Percentiles rank a stretch among this genome's conserved stretches.
Evolutionary conservation across 1,140 invertebrate genomes (phyloP).

Genomic region (Drosophila pruinosa): DNA sequence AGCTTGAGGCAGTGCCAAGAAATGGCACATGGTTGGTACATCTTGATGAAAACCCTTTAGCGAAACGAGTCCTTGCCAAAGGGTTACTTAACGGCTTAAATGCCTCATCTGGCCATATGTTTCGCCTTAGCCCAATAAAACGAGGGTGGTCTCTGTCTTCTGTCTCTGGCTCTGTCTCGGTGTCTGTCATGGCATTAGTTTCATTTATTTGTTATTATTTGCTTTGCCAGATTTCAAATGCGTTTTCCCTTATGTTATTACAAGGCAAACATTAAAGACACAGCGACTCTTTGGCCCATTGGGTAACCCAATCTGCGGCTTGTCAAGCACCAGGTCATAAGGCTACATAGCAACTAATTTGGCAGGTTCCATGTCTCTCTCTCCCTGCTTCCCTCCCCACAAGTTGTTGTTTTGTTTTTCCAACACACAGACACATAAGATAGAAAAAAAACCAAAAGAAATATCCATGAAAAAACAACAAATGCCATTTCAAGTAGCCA

Average conservation of each 20-base stretch:
- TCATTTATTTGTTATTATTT: conserved; percentile 75
- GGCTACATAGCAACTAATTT: conserved; percentile 73
- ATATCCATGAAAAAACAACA: conserved; percentile 64
- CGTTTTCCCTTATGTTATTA: conserved; percentile 32
- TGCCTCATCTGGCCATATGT: conserved; percentile 64
- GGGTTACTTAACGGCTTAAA: conserved; percentile 70
- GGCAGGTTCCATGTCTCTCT: conserved; percentile 37
- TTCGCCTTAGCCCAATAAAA: conserved; percentile 25
- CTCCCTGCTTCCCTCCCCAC: neutral
- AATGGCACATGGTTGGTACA: conserved; percentile 45
- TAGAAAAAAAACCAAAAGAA: conserved; percentile 32
- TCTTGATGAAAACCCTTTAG: conserved; percentile 21
- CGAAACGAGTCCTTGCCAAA: conserved; percentile 37
- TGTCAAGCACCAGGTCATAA: conserved; percentile 67
- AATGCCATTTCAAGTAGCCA: conserved; percentile 79
- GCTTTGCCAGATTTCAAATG: conserved; percentile 70
- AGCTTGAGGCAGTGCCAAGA: conserved; percentile 36
- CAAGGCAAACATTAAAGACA: conserved; percentile 55
- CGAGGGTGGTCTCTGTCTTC: conserved; percentile 57
- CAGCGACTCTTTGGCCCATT: conserved; percentile 45
- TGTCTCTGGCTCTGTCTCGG: neutral
- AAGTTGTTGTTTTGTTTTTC: conserved; percentile 57
- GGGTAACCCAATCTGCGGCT: conserved; percentile 74
- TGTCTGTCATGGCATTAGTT: conserved; percentile 54
- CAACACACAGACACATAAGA: conserved; percentile 48